Base-by-base conservation (phyloP, 2,888 invertebrate species). In the Trissoscelio sp. region DNA sequence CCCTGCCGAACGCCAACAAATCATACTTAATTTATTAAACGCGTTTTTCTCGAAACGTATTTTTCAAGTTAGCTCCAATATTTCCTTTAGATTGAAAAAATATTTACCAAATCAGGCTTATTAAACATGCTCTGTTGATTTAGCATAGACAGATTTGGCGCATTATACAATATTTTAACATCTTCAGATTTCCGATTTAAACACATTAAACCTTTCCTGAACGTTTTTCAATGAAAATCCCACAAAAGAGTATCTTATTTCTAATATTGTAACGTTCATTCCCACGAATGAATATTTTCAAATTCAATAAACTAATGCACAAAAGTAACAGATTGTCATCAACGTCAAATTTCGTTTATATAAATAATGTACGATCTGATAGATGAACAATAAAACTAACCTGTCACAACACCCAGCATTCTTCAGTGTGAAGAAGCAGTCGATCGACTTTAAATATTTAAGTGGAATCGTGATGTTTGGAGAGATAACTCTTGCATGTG, bases 381-480 rank as follows among this genome's bases (percentile, higher is more conserved):
- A 64, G 44, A 57, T 9, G 46, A 48, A 67, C 55, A 34, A 58
- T 42, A 86, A 84, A 83, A 81, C 82, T 83, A 81, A 77, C 83
- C 84, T 87, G 88, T 87, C 88, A 88, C 85, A 87, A 87, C 85
- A 85, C 24, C 20, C 62, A 53, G 6, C 44, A 39, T 69, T 31
- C 69, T 57, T 48, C 73, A 66, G 37, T 11, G 2, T 46, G 46
- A 48, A 51, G 20, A 11, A 42, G 12, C 48, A 77, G 46, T 48
- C 62, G 62, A 79, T 85, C 88, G 46, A 88, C 88, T 86, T 67
- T 86, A 89, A 89, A 88, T 88, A 87, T 88, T 89, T 88, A 88
- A 89, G 86, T 88, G 87, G 87, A 88, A 87, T 86, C 87, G 24
- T 67, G 89, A 89, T 89, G 86, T 86, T 88, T 87, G 81, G 60